Percentiles rank a stretch among this genome's conserved stretches.
These are phyloP conservation scores for Microplitis demolitor DNA, from an alignment of 1,140 invertebrate species.

Conservation along the genomic window DNA sequence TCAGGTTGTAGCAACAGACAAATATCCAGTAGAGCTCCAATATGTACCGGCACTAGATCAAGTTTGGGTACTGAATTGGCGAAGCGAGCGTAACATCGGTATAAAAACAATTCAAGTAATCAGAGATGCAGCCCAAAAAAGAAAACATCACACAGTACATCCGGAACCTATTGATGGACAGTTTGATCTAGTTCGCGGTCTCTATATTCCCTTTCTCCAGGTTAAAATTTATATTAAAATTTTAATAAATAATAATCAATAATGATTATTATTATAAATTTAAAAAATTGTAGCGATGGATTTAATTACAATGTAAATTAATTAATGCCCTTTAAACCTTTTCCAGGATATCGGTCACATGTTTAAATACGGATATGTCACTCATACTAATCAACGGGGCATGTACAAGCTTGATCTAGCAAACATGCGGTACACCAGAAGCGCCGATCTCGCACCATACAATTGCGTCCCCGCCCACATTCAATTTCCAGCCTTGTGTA, in stretches of 20 bases:
- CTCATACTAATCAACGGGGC: constrained; percentile 75
- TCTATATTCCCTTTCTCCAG: constrained; percentile 72
- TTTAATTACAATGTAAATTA: neutral
- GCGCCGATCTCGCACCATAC: constrained; percentile 75
- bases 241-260: neutral
- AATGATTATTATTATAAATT: no score
- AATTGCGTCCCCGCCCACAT: constrained; percentile 76
- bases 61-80: constrained; percentile 81
- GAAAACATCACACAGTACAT: constrained; percentile 79
- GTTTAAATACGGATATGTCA: constrained; percentile 80
- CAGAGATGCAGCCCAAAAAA: constrained; percentile 75
- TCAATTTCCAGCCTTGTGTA: constrained; percentile 77
- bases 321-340: neutral
- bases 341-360: constrained; percentile 58
- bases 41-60: constrained; percentile 79
- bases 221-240: constrained; percentile 37
- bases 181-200: constrained; percentile 75
- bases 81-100: constrained; percentile 64
- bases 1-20: constrained; percentile 76
- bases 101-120: constrained; percentile 80
- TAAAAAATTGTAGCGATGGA: neutral
- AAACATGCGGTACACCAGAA: constrained; percentile 76
- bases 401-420: constrained; percentile 79
- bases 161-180: constrained; percentile 81
- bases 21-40: constrained; percentile 74